Percentiles rank a stretch among this genome's conserved stretches.
Evolutionary conservation across 2,113 vertebrate species (phyloP).

Genomic region (Podilymbus podiceps): DNA sequence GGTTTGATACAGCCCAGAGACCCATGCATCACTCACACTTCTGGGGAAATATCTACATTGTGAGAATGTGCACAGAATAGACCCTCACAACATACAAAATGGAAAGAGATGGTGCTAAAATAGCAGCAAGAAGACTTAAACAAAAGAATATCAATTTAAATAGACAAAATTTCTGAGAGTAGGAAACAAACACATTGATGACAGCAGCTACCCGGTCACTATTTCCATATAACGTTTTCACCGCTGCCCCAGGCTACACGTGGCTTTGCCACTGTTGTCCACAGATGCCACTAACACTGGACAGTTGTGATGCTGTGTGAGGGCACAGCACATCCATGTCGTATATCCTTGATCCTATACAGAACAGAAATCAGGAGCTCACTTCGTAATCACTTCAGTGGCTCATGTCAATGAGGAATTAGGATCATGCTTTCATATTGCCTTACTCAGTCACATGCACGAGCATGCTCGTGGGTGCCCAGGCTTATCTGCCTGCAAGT

Average conservation of each 20-base stretch:
- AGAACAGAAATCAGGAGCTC: not conserved
- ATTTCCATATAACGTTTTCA: not conserved
- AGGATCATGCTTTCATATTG: not conserved
- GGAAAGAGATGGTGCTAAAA: not conserved
- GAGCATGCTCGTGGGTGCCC: not conserved
- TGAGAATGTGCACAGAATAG: not conserved
- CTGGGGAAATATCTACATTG: not conserved
- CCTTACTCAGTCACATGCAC: not conserved
- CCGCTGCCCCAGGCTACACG: fast-evolving
- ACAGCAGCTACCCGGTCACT: not conserved
- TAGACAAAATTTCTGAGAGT: not conserved
- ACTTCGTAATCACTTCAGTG: not conserved
- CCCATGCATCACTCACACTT: not conserved
- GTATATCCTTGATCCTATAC: not conserved
- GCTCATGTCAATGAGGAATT: not conserved
- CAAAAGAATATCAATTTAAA: not conserved
- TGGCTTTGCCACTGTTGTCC: not conserved
- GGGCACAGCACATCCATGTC: not conserved
- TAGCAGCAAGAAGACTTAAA: not conserved
- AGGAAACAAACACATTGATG: not conserved
- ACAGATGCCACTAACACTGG: no score
- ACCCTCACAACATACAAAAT: fast-evolving
- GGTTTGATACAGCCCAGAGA: not conserved
- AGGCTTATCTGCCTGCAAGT: not conserved
- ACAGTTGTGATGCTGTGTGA: not conserved